Evolutionary conservation across 1,140 invertebrate genomes (phyloP), one percentile per base, ranked within the genome.

Genomic region (Galendromus occidentalis): DNA sequence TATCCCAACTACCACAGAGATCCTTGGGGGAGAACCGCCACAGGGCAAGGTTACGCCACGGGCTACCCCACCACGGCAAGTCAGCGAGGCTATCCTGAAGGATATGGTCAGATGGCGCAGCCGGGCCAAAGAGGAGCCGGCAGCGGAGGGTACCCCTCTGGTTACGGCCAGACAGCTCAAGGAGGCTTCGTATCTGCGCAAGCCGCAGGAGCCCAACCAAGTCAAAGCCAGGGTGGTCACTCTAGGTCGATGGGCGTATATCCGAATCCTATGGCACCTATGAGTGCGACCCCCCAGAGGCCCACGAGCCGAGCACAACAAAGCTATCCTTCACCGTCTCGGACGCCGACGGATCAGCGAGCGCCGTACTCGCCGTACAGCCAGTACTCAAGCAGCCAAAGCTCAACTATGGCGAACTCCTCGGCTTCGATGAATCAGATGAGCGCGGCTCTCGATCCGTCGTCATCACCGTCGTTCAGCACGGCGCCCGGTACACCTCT

Each of bases 181-280:
- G 51, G 25, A 17, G 25, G 25, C 25, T 59, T 59, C 22, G 51
- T 25, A 22, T 25, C 51, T 14, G 51, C 51, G 25, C 51, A 59
- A 22, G 51, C 51, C 14, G 33, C 1, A 29, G 14, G 14, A 59
- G 51, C 51, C 14, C 51, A 59, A 59, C n/a, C 51, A 59, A 59
- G 51, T 59, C 25, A 39, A 39, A 33, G 25, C 51, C 51, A 59
- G 33, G 51, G 51, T 25, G 51, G 25, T 33, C 51, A 59, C 51
- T 59, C 51, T 59, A 59, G 51, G 51, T 25, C 51, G 51, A 59
- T 59, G 51, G 51, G 51, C 25, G 51, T 17, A 29, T 59, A 59
- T 25, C 51, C 51, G 14, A 59, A 33, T 25, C 51, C 51, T 33
- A 59, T 59, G 51, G 51, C 51, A 59, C 51, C 51, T 59, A 59